These are phyloP conservation scores for Lophura swinhoii DNA, from an alignment of 2,797 vertebrate genomes.

Conservation along the genomic window DNA sequence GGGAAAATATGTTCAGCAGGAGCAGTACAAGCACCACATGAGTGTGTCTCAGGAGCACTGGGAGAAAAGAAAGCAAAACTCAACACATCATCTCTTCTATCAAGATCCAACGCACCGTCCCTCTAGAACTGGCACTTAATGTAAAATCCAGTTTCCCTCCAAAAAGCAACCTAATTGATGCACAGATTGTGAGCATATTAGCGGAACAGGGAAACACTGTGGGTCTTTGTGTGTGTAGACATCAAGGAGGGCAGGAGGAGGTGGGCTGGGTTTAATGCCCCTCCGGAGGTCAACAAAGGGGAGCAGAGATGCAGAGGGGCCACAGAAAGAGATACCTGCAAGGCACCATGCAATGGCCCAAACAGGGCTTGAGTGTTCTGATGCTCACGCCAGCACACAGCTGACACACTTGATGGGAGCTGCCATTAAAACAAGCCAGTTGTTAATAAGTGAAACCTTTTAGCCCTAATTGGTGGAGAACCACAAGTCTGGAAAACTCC, in stretches of 20 bases:
- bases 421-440: conserved; percentile 69
- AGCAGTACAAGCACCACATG: neutral
- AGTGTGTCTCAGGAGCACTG: neutral
- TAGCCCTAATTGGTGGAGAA: conserved; percentile 67
- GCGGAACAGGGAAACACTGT: fast-evolving
- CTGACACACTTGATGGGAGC: neutral
- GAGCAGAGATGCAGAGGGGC: neutral
- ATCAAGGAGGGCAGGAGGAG: neutral
- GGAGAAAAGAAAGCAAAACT: neutral
- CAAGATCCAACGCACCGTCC: neutral
- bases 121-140: neutral
- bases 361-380: neutral
- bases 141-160: conserved; percentile 31
- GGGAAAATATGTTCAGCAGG: conserved; percentile 17
- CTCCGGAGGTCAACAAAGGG: neutral
- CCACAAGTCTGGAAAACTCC: conserved; percentile 52
- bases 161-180: conserved; percentile 23
- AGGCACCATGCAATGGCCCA: neutral
- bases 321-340: neutral
- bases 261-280: neutral
- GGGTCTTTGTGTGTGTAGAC: neutral
- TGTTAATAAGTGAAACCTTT: conserved; percentile 74
- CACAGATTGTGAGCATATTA: neutral
- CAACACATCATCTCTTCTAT: neutral
- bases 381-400: neutral